Evolutionary conservation across 2,113 vertebrate species (phyloP).

Genomic region (Rhinogobius similis): DNA sequence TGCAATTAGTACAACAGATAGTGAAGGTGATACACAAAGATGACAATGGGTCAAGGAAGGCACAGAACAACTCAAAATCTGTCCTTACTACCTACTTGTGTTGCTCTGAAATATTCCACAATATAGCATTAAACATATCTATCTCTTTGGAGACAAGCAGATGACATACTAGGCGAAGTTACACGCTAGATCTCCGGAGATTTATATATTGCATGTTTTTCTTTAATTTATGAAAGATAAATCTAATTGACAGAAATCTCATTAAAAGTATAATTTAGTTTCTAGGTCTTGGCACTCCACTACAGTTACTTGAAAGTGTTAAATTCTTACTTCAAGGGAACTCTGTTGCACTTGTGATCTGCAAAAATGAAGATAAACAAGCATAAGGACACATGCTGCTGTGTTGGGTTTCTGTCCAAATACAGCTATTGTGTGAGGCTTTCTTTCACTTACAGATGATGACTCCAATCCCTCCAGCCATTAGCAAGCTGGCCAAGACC

Average conservation of each 20-base stretch:
- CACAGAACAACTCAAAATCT: neutral
- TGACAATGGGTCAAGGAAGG: neutral
- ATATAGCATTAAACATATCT: no score
- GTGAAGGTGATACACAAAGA: neutral
- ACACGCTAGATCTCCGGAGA: no score
- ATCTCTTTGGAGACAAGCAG: no score
- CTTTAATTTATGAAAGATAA: no score
- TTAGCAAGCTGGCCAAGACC: slow-evolving; percentile 59
- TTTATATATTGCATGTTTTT: no score
- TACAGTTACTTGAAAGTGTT: neutral
- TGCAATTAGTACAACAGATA: slow-evolving; percentile 12
- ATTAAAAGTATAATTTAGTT: neutral
- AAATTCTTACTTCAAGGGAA: slow-evolving; percentile 48
- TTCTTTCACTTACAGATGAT: slow-evolving; percentile 68
- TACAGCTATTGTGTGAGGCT: neutral
- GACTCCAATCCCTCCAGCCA: slow-evolving; percentile 56
- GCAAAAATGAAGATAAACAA: slow-evolving; percentile 35
- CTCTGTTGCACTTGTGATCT: slow-evolving; percentile 63
- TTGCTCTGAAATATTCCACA: no score
- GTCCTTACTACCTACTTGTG: no score
- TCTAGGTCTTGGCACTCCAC: neutral
- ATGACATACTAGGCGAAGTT: no score
- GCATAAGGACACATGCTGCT: slow-evolving; percentile 10
- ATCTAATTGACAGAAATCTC: no score
- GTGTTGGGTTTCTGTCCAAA: neutral